Evolutionary conservation across 1,140 invertebrate species (phyloP), one percentile per base, ranked within the genome.

Genomic region (Drosophila neocordata): DNA sequence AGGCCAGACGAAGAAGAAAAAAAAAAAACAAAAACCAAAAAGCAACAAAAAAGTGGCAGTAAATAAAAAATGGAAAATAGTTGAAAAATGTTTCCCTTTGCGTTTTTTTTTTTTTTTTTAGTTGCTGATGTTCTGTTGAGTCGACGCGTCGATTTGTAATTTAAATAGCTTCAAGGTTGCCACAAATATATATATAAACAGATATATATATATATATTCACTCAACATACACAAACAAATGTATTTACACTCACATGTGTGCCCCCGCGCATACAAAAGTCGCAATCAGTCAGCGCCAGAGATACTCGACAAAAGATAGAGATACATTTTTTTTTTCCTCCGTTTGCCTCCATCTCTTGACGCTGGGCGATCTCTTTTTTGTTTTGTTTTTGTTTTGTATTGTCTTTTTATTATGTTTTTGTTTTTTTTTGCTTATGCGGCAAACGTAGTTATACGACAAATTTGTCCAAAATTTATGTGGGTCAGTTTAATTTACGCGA

Each of bases 91-190:
- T 73, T 77, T 60, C 65, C 68, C 62, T 56, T 59, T 20, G 38
- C 71, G 24, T 59, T 59, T 18, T 72, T 64, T 60, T 57, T 59
- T 68, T 68, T 68, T 52, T 63, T 60, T 63, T 60, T 58, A 31
- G 37, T 56, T 65, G 55, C 58, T 58, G 41, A 15, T 15, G 41
- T 44, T 44, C 13, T 2, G 41, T 48, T 48, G 63, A 53, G 58
- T 31, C 65, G 52, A 41, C 75, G 58, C 73, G 75, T 81, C 87
- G 85, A 85, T 89, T 87, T 87, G 76, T 87, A 90, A 89, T 90
- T 89, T 89, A 89, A 89, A 89, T 89, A 85, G 81, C 85, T 74
- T 90, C 85, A 89, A 89, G 85, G 85, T 90, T 90, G 87, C 75
- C 55, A 71, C 51, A 76, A 35, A 70, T 34, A 69, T 27, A 31